Evolutionary conservation across 2,888 invertebrate species (phyloP).

Genomic region (Pammene aurita): DNA sequence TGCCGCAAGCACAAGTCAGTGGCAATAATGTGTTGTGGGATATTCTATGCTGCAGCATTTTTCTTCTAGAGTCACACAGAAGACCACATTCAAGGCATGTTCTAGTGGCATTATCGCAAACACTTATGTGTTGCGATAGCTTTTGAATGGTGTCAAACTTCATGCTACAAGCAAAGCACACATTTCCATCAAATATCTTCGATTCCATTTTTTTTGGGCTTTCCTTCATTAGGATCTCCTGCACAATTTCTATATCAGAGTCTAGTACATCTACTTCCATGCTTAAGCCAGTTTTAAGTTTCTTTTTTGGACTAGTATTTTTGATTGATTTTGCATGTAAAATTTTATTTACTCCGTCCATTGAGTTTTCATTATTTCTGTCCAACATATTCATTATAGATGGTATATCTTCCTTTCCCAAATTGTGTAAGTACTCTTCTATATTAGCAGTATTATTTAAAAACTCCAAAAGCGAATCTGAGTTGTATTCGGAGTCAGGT

Average conservation of each 20-base stretch:
- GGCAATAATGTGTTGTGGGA: constrained; percentile 55
- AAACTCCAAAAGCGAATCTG: constrained; percentile 77
- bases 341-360: constrained; percentile 53
- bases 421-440: constrained; percentile 73
- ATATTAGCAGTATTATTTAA: constrained; percentile 77
- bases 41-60: constrained; percentile 68
- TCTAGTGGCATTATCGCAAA: constrained; percentile 67
- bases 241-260: constrained; percentile 69
- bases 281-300: constrained; percentile 54
- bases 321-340: constrained; percentile 57
- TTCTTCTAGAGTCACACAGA: constrained; percentile 70
- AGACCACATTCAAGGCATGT: constrained; percentile 69
- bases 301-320: constrained; percentile 67
- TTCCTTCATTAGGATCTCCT: constrained; percentile 67
- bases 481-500: constrained; percentile 78
- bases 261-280: constrained; percentile 75
- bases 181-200: constrained; percentile 50
- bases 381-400: constrained; percentile 75
- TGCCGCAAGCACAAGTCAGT: constrained; percentile 65
- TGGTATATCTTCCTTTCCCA: constrained; percentile 78
- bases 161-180: constrained; percentile 71
- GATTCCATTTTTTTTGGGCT: constrained; percentile 51
- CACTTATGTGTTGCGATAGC: constrained; percentile 68
- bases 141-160: constrained; percentile 64
- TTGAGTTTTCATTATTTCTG: constrained; percentile 61